phyloP scores from a whole-genome alignment of 2,888 invertebrate genomes.

The Eupithecia subumbrata region DNA sequence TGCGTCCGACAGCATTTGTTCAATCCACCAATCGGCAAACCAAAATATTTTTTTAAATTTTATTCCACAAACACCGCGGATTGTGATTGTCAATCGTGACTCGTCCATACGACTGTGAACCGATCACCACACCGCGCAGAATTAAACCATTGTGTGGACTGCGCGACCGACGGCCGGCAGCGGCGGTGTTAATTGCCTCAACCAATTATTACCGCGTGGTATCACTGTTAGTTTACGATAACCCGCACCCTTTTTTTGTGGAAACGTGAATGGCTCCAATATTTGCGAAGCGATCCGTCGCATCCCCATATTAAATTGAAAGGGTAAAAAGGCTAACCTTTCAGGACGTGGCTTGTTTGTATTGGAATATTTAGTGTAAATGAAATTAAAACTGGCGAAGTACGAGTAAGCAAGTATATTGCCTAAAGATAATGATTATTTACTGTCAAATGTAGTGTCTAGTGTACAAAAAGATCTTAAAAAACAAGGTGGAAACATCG shows the following conservation, averaged over 20 bases:
- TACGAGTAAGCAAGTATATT: not conserved
- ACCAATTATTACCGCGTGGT: constrained; percentile 61
- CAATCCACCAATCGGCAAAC: constrained; percentile 1
- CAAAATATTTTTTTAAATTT: constrained; percentile 45
- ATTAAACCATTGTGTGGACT: constrained; percentile 57
- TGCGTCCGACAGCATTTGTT: constrained; percentile 17
- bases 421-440: not conserved
- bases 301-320: constrained; percentile 49
- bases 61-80: constrained; percentile 40
- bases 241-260: constrained; percentile 45
- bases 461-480: not conserved
- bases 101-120: constrained; percentile 44
- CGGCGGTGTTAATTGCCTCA: constrained; percentile 58
- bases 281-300: constrained; percentile 47
- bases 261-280: constrained; percentile 32
- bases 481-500: no score
- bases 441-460: not conserved
- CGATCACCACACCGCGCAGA: constrained; percentile 57
- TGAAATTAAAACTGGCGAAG: not conserved
- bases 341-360: constrained; percentile 9
- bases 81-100: constrained; percentile 60
- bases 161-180: constrained; percentile 32
- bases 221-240: constrained; percentile 64
- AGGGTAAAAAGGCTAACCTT: constrained; percentile 24
- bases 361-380: constrained; percentile 8